phyloP scores from a whole-genome alignment of 1,140 invertebrate species.

The Drosophila ercepeae region DNA sequence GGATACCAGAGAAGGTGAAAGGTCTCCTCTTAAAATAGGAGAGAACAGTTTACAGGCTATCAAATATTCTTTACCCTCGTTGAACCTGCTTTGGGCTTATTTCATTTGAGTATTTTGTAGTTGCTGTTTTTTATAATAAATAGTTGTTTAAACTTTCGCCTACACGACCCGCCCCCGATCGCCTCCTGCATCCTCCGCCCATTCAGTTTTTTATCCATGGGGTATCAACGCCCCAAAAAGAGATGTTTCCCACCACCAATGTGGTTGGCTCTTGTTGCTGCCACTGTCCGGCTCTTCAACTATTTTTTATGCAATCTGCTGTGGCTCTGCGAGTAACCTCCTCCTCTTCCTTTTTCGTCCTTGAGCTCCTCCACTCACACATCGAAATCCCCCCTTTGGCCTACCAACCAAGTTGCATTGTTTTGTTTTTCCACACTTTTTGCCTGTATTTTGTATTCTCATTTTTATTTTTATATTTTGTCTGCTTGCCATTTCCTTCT shows the following conservation, averaged over 20 bases:
- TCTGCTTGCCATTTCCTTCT: slow-evolving; percentile 59
- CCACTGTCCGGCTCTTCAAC: slow-evolving; percentile 58
- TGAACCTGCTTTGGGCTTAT: slow-evolving; percentile 3
- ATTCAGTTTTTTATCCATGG: not conserved
- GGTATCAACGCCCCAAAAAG: slow-evolving; percentile 27
- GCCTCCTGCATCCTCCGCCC: not conserved
- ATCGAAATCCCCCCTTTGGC: slow-evolving; percentile 17
- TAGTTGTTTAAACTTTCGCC: slow-evolving; percentile 79
- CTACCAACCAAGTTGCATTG: slow-evolving; percentile 29
- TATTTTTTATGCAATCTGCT: slow-evolving; percentile 79
- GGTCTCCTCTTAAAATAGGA: not conserved
- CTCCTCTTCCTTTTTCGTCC: not conserved
- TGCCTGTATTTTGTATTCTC: not conserved
- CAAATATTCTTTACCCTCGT: not conserved
- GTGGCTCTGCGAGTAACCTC: slow-evolving; percentile 20
- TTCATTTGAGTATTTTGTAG: slow-evolving; percentile 60
- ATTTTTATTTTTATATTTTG: slow-evolving; percentile 53
- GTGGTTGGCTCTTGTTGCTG: slow-evolving; percentile 58
- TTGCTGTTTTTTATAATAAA: slow-evolving; percentile 79
- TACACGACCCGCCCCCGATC: slow-evolving; percentile 3
- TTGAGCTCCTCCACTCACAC: slow-evolving; percentile 4
- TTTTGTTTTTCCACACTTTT: slow-evolving; percentile 34
- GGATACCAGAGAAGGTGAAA: not conserved
- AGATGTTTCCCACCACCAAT: slow-evolving; percentile 73
- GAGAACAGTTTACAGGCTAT: slow-evolving; percentile 4